A percentile compares a stretch with the other conserved stretches of the same genome.
phyloP scores from a whole-genome alignment of 2,888 invertebrate genomes.

The Philopedon plagiatum region DNA sequence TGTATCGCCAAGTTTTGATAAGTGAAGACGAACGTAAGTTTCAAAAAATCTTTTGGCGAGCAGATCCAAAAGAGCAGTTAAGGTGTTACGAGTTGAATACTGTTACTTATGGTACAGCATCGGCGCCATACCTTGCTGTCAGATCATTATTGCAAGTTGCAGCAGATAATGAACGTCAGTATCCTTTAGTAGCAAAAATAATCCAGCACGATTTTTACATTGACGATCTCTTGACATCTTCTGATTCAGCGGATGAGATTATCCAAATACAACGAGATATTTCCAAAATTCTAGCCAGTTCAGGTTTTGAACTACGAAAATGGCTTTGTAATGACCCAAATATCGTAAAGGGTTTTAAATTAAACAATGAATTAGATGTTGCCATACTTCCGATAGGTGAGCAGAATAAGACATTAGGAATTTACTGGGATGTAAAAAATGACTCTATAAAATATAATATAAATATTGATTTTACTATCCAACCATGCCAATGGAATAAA shows the following conservation, averaged over 20 bases:
- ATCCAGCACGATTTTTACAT: constrained; percentile 51
- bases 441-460: constrained; percentile 39
- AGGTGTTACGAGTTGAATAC: constrained; percentile 47
- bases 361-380: constrained; percentile 18
- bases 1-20: constrained; percentile 42
- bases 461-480: background rate
- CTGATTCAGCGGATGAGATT: background rate
- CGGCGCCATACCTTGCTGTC: constrained; percentile 46
- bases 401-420: constrained; percentile 47
- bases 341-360: constrained; percentile 19
- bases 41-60: constrained; percentile 41
- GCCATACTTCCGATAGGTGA: constrained; percentile 38
- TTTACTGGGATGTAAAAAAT: constrained; percentile 29
- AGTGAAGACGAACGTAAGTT: constrained; percentile 16
- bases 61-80: constrained; percentile 20
- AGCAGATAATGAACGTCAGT: constrained; percentile 22
- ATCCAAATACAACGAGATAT: background rate
- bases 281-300: constrained; percentile 37
- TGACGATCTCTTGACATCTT: constrained; percentile 45
- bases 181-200: constrained; percentile 34
- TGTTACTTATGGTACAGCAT: constrained; percentile 53
- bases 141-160: constrained; percentile 44
- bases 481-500: background rate
- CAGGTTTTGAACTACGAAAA: constrained; percentile 52
- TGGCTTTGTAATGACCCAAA: constrained; percentile 27